Base-by-base conservation (phyloP, 2,888 invertebrate genomes). In the Craniophora ligustri region DNA sequence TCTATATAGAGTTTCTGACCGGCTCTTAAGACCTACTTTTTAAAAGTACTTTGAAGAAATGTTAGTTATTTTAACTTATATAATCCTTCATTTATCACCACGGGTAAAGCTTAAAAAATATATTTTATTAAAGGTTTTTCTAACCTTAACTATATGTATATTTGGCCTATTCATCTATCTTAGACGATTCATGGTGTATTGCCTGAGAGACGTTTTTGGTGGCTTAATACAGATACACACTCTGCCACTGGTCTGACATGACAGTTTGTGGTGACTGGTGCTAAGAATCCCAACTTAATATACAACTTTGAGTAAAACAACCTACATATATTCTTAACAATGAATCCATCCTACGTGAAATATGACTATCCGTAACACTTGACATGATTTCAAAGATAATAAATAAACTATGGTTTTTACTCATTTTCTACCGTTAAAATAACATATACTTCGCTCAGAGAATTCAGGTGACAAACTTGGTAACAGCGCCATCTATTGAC, bases 401-500 rank as follows among this genome's bases (percentile, higher is more conserved):
- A n/a, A 14, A 6, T 41, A 30, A 31, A 40, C 10, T 15, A 13
- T 13, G 18, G 8, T 28, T 34, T 46, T n/a, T 21, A 40, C 30
- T 39, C 36, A 6, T 19, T 3, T 16, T 10, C 0, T 32, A 53
- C 47, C 42, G 60, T 53, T 59, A 48, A 14, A 51, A 62, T 36
- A 7, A 7, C 4, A 5, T 2, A 7, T 30, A 35, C 13, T 28
- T 8, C 3, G 8, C 5, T 38, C 1, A 26, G 32, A 18, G 13
- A 39, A 7, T 10, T 19, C 18, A 16, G 8, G 2, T 14, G n/a
- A n/a, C n/a, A 35, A 28, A 26, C 3, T 8, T 41, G 28, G 2
- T 2, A 18, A 54, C 5, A 49, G 0, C 13, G 67, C 40, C 48
- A 67, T 67, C 67, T 64, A 34, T 54, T 35, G 14, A 7, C 3